Evolutionary conservation across 1,140 invertebrate genomes (phyloP), one percentile per base, ranked within the genome.

Genomic region (Drosophila sucinea): DNA sequence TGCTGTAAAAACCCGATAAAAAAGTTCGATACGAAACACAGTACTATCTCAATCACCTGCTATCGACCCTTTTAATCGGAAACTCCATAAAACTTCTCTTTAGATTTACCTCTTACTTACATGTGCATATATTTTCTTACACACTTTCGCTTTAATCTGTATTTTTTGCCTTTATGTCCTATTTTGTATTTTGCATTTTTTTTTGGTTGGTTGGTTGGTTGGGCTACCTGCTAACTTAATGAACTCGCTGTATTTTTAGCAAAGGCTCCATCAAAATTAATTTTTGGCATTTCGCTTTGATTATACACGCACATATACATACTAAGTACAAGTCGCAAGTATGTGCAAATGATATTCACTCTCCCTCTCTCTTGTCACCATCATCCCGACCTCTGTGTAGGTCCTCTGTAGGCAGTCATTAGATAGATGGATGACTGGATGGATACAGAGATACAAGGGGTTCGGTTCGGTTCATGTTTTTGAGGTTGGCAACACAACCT

Each of bases 231-330:
- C 23, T 27, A 27, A 27, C 44, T 51, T 51, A 51, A 51, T 51
- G 44, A 51, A 51, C 44, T 51, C 44, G 44, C 44, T 51, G 6
- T 51, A 27, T 51, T 51, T 51, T 51, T 51, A 51, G 44, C 44
- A 51, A 51, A 51, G 44, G 44, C 7, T 51, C 23, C 44, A 27
- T 10, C 44, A n/a, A 51, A 51, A 51, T 51, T 51, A 51, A 51
- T 51, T 51, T 51, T 51, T 51, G 44, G 44, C 44, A 51, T 51
- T 51, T 51, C 44, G 25, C 44, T 51, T 51, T 51, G 44, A 51
- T 51, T 51, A 51, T 51, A 27, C 35, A 10, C 23, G 23, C 23
- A n/a, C 7, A 27, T 51, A 8, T 4, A 27, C 41, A 44, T 44
- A 44, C 41, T 44, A 44, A n/a, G 17, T 44, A 44, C 41, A 51